Evolutionary conservation across 2,888 invertebrate genomes (phyloP), one percentile per base, ranked within the genome.

Genomic region (Folsomia manolachei): DNA sequence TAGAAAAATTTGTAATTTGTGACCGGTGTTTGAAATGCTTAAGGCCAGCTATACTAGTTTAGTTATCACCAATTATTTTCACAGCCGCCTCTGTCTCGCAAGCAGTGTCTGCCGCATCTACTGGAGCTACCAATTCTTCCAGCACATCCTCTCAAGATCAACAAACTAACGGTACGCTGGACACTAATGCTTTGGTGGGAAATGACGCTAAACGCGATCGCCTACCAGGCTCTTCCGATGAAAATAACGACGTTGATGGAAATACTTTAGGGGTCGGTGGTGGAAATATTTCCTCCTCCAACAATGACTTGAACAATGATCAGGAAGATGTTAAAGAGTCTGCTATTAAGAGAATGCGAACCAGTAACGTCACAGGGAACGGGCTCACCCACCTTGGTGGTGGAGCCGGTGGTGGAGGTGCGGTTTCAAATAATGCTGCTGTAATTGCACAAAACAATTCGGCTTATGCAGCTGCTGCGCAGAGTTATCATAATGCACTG

Each of bases 401-500:
- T 7, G 63, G 53, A 26, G 25, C 56, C 21, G 63, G 52, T 27
- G 61, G 69, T 14, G 67, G 70, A n/a, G 63, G 53, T 23, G 63
- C 61, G 27, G 62, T 70, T 18, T 72, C 70, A 66, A 68, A 63
- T 60, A 68, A 63, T 63, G 74, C 72, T 68, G 72, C 70, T 23
- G 71, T 69, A 53, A 65, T 72, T 27, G 76, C 69, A 63, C 80
- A 80, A 71, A 81, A 79, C 74, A 81, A 81, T 75, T 79, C 81
- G 72, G 81, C 79, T 73, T 81, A 81, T 70, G 79, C 78, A 71
- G 78, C 78, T 72, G 79, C 79, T 63, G 79, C 79, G 69, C 80
- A 78, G 75, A 78, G 72, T 72, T 81, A 81, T 70, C 79, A 79
- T 75, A 87, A 85, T 80, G 87, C 87, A 21, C 83, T 89, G 53